A percentile compares a stretch with the other conserved stretches of the same genome.
Evolutionary conservation across 2,888 invertebrate species (phyloP).

Genomic region (Orgyia antiqua): DNA sequence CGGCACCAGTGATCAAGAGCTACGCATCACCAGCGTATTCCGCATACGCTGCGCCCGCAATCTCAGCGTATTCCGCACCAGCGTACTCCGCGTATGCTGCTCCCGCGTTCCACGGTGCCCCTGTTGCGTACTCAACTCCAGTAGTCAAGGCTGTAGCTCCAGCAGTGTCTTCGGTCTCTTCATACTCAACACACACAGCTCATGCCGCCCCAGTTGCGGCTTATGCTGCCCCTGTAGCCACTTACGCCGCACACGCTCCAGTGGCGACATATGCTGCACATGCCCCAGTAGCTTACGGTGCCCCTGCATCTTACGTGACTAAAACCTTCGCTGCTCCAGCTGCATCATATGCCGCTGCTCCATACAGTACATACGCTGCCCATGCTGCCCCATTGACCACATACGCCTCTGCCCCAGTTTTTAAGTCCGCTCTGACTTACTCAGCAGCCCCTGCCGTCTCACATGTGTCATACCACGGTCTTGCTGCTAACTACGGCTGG

Average conservation of each 20-base stretch:
- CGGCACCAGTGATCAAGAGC: slow-evolving; percentile 44
- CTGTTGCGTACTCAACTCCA: slow-evolving; percentile 38
- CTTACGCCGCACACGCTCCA: slow-evolving; percentile 36
- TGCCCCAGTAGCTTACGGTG: slow-evolving; percentile 21
- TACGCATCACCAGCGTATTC: slow-evolving; percentile 28
- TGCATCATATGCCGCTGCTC: slow-evolving; percentile 56
- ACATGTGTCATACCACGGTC: slow-evolving; percentile 81
- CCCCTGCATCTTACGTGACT: slow-evolving; percentile 43
- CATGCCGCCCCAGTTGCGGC: slow-evolving; percentile 32
- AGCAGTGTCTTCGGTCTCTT: slow-evolving; percentile 43
- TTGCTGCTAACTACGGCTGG: slow-evolving; percentile 80
- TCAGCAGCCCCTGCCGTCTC: slow-evolving; percentile 79
- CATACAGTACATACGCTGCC: slow-evolving; percentile 43
- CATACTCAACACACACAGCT: slow-evolving; percentile 43
- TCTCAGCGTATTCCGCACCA: slow-evolving; percentile 24
- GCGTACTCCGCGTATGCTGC: slow-evolving; percentile 31
- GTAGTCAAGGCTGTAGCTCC: slow-evolving; percentile 54
- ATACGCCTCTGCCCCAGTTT: slow-evolving; percentile 41
- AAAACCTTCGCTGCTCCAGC: slow-evolving; percentile 29
- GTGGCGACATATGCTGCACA: slow-evolving; percentile 28
- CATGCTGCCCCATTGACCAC: slow-evolving; percentile 40
- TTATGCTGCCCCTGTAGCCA: slow-evolving; percentile 34
- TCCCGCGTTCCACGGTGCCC: slow-evolving; percentile 23
- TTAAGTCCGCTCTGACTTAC: slow-evolving; percentile 66
- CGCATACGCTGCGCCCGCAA: slow-evolving; percentile 29